phyloP scores from a whole-genome alignment of 2,888 invertebrate genomes.

The Yponomeuta malinellus region DNA sequence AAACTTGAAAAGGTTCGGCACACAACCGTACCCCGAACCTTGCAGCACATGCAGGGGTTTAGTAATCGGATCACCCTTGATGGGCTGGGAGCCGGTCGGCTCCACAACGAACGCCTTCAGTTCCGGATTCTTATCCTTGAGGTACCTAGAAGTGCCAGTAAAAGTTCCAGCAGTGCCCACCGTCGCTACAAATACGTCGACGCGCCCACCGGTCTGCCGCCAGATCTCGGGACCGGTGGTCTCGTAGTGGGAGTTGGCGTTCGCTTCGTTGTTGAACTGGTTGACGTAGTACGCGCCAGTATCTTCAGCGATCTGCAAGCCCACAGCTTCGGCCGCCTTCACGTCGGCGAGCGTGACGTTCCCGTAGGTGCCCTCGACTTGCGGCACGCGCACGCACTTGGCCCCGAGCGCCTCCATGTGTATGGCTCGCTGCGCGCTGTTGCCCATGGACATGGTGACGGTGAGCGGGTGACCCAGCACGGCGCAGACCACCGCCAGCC shows the following conservation, averaged over 20 bases:
- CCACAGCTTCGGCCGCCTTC: constrained; percentile 50
- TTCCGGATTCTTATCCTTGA: constrained; percentile 56
- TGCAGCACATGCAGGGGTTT: constrained; percentile 64
- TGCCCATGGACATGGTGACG: constrained; percentile 62
- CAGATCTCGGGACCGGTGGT: constrained; percentile 67
- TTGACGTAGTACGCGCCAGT: constrained; percentile 58
- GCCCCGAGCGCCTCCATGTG: constrained; percentile 69
- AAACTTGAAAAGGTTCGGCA: constrained; percentile 56
- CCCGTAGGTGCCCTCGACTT: constrained; percentile 64
- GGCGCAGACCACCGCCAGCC: constrained; percentile 63
- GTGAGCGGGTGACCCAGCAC: constrained; percentile 60
- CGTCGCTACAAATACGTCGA: constrained; percentile 60
- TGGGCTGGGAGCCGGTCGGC: constrained; percentile 57
- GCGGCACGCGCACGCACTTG: constrained; percentile 55
- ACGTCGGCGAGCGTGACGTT: constrained; percentile 61
- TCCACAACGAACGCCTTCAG: constrained; percentile 57
- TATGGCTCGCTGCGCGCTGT: constrained; percentile 60
- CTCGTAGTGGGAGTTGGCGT: constrained; percentile 53
- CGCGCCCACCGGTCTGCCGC: constrained; percentile 59
- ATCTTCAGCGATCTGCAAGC: constrained; percentile 43
- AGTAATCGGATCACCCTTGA: constrained; percentile 54
- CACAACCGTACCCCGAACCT: constrained; percentile 62
- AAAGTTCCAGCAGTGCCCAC: constrained; percentile 66
- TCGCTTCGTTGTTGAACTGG: constrained; percentile 55
- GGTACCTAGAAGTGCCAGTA: constrained; percentile 51